Evolutionary conservation across 2,113 vertebrate species (phyloP).

Genomic region (Lepidiolamprologus cunningtoni): DNA sequence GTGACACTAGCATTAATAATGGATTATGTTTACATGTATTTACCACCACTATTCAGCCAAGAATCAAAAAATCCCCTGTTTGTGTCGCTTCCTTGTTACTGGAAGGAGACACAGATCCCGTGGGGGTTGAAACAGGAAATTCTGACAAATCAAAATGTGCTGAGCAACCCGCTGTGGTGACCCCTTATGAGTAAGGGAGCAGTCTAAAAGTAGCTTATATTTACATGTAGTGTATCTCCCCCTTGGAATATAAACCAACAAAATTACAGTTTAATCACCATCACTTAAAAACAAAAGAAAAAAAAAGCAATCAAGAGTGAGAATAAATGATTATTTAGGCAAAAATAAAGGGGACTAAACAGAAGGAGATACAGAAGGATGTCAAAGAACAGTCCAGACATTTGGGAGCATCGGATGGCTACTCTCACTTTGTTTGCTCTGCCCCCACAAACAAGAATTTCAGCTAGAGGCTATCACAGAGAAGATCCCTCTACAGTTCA

Average conservation of each 20-base stretch:
- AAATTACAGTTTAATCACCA: not conserved
- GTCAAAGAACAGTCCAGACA: constrained; percentile 10
- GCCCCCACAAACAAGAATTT: constrained; percentile 33
- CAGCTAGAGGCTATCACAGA: constrained; percentile 39
- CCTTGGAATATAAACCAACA: not conserved
- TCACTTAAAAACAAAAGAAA: not conserved
- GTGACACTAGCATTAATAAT: not conserved
- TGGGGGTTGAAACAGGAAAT: not conserved
- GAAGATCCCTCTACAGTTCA: constrained; percentile 2
- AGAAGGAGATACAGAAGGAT: not conserved
- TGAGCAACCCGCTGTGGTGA: not conserved
- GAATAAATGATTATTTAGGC: not conserved
- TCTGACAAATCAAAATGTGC: not conserved
- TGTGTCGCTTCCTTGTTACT: not conserved
- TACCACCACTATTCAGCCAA: not conserved
- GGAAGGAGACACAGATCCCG: not conserved
- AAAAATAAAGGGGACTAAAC: not conserved
- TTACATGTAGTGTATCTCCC: not conserved
- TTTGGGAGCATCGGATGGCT: not conserved
- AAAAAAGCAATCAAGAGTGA: not conserved
- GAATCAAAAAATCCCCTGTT: not conserved
- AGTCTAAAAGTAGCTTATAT: not conserved
- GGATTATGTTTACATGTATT: not conserved
- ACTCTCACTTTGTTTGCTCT: constrained; percentile 28
- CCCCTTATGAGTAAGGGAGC: not conserved